Percentiles rank a stretch among this genome's conserved stretches.
Conservation (phyloP, 2,888 invertebrate genomes). For the Cloeon dipterum region DNA sequence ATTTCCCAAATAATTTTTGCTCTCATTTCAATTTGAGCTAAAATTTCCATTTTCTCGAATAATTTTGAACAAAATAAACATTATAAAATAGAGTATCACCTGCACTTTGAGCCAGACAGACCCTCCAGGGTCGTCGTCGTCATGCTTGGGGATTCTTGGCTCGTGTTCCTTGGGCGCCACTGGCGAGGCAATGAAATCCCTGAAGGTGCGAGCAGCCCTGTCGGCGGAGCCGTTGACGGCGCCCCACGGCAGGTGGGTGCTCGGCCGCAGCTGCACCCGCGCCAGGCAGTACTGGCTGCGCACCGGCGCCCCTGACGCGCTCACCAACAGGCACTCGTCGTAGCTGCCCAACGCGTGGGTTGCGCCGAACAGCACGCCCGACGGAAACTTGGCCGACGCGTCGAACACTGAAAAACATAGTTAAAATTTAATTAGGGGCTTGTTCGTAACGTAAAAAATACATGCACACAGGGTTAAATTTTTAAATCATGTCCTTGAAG, state of each 20-base stretch:
- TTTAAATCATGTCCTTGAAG: too few relatives aligned
- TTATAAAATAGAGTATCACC: too few relatives aligned
- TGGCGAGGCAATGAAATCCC: not conserved
- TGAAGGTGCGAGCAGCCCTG: not conserved
- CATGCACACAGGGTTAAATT: too few relatives aligned
- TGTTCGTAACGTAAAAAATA: too few relatives aligned
- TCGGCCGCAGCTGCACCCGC: not conserved
- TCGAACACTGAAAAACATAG: not conserved
- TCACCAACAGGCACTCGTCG: not conserved
- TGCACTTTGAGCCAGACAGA: conserved; percentile 1
- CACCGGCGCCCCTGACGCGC: not conserved
- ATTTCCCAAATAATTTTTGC: too few relatives aligned
- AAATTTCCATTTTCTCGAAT: too few relatives aligned
- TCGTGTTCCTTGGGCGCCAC: not conserved
- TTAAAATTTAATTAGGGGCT: too few relatives aligned
- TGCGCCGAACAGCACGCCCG: not conserved
- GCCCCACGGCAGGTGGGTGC: not conserved
- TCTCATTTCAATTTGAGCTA: too few relatives aligned
- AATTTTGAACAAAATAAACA: too few relatives aligned
- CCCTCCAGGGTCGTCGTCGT: not conserved
- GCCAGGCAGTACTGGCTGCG: not conserved
- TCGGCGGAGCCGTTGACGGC: not conserved
- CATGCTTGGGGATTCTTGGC: not conserved
- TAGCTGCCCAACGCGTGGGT: not conserved
- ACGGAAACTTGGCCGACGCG: not conserved